Conservation (phyloP, 2,888 invertebrate genomes). For the Strigamia maritima region DNA sequence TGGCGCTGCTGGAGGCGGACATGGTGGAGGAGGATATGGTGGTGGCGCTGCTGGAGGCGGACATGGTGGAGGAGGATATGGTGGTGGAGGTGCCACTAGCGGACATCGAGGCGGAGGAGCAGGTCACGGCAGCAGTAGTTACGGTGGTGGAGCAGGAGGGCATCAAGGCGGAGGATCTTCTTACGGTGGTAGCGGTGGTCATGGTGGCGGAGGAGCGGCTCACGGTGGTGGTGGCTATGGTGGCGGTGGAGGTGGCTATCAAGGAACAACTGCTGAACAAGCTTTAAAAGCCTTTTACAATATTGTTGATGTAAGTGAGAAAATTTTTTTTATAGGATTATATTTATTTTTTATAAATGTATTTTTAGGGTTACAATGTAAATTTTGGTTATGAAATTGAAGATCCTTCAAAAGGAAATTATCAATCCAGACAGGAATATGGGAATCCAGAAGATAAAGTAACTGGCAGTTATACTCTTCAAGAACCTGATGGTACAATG, state of each 20-base stretch:
- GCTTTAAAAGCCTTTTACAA: conserved; percentile 2
- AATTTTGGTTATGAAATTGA: conserved; percentile 72
- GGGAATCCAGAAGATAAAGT: conserved; percentile 67
- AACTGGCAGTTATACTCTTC: conserved; percentile 67
- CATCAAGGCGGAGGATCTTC: neutral
- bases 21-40: neutral
- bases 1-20: neutral
- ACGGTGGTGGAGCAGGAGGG: neutral
- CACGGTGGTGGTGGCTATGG: neutral
- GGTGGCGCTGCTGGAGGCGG: neutral
- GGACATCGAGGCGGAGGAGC: neutral
- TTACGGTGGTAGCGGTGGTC: neutral
- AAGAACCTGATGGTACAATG: conserved; percentile 71
- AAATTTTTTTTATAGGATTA: neutral
- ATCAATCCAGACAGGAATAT: conserved; percentile 68
- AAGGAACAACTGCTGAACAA: conserved; percentile 26
- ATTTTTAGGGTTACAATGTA: conserved; percentile 66
- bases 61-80: neutral
- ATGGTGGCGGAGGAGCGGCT: neutral
- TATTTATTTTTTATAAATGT: conserved; percentile 34
- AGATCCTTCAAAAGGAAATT: conserved; percentile 69
- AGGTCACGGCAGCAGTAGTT: neutral
- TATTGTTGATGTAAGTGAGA: neutral
- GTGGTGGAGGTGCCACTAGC: neutral
- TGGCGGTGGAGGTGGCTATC: neutral